Base-by-base conservation (phyloP, 2,797 vertebrate genomes). In the Esox masquinongy region DNA sequence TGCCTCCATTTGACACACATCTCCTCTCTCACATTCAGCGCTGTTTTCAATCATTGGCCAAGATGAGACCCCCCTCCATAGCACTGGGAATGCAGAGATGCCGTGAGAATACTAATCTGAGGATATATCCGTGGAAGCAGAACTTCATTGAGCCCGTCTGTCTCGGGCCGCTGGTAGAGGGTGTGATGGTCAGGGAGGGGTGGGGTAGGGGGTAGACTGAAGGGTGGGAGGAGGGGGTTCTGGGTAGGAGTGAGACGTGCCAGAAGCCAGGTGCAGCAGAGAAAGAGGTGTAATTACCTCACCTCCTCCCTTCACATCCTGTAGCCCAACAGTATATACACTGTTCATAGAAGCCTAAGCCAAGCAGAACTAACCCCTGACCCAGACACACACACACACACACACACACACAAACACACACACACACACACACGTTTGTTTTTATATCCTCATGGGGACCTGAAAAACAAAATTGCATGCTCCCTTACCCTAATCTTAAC, bases 281-380 rank as follows among this genome's bases (percentile, higher is more conserved):
- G 51, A 72, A 26, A 72, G 29, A 34, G 8, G 12, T n/a, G 11
- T 50, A 3, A 12, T 66, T 26, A 17, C 22, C 56, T 26, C 22
- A 24, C 56, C 22, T 12, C 56, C 34, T 47, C 50, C 69, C 6
- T 19, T 34, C 16, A 9, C 70, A 49, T 19, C 49, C 70, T 71
- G 5, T 24, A 71, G 16, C 50, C 26, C 50, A 72, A 85, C 78
- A 84, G 81, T 84, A 80, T 73, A 31, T 29, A 67, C 77, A 80
- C 78, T 84, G 81, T 88, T 86, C 61, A 22, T 16, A 47, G 47
- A 71, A 5, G 56, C 53, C 77, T 29, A 66, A 12, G 78, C 80
- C 81, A 79, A 85, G 63, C 79, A 77, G 77, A 88, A 83, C 85
- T 85, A 86, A 86, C 82, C 77, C 67, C 75, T 86, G 83, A 85